Conservation (phyloP, 2,113 vertebrate species). For the Xenopus tropicalis region UCB_Xtro_10.0 CM004444.2:100203001-100203500, state of each 20-base stretch:
- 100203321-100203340: slow-evolving; percentile 1
- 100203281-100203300: slow-evolving; percentile 3
- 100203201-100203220: background rate
- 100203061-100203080: slow-evolving; percentile 38
- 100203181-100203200: slow-evolving; percentile 24
- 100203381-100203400: slow-evolving; percentile 27
- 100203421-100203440: slow-evolving; percentile 29
- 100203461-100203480: slow-evolving; percentile 35
- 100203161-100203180: background rate
- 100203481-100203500: slow-evolving; percentile 26
- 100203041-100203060: slow-evolving; percentile 25
- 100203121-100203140: background rate
- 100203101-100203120: slow-evolving; percentile 32
- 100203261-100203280: slow-evolving; percentile 3
- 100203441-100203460: slow-evolving; percentile 26
- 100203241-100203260: slow-evolving; percentile 10
- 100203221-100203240: slow-evolving; percentile 13
- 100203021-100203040: slow-evolving; percentile 36
- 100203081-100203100: slow-evolving; percentile 6
- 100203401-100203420: slow-evolving; percentile 37
- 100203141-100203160: background rate
- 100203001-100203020: slow-evolving; percentile 35
- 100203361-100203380: background rate
- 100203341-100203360: background rate
- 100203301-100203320: background rate